Evolutionary conservation across 1,140 invertebrate species (phyloP), one percentile per base, ranked within the genome.

Genomic region (Drosophila repleta): DNA sequence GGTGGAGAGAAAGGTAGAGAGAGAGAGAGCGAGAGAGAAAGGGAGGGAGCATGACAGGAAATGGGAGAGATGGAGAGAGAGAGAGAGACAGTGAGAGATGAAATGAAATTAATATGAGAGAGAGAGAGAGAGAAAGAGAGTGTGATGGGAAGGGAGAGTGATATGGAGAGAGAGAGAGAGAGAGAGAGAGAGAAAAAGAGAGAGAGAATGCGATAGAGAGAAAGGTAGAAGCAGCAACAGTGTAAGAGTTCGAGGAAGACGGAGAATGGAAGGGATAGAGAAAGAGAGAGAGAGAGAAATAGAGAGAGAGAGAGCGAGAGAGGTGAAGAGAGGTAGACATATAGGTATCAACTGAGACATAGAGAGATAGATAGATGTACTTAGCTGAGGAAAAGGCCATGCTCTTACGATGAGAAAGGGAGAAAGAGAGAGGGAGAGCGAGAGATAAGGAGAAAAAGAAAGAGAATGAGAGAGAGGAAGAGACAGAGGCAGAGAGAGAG

Each of bases 191-290:
- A 17, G 5, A 48, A 17, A 55, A 13, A 46, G 48, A 37, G 21
- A 49, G 51, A 18, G n/a, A n/a, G n/a, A n/a, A n/a, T n/a, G n/a
- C n/a, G 17, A 55, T 10, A 55, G 52, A 20, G 29, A 52, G 49
- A 52, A 6, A 35, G 18, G 4, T 4, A 46, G 61, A 64, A n/a
- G n/a, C n/a, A n/a, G n/a, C n/a, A n/a, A n/a, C n/a, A n/a, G n/a
- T n/a, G n/a, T n/a, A n/a, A n/a, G n/a, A n/a, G n/a, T n/a, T n/a
- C n/a, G 4, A 45, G 41, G 3, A 11, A 35, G 6, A 35, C 0
- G 10, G 32, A 35, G 6, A 35, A 1, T 10, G 8, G 11, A 8
- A 35, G 32, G 1, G 32, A 10, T 1, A 10, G 32, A 10, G 32
- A 35, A 8, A 10, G 6, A 35, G 32, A 35, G 6, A 11, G 32